Evolutionary conservation across 1,140 invertebrate genomes (phyloP), one percentile per base, ranked within the genome.

Genomic region (Aphis gossypii): DNA sequence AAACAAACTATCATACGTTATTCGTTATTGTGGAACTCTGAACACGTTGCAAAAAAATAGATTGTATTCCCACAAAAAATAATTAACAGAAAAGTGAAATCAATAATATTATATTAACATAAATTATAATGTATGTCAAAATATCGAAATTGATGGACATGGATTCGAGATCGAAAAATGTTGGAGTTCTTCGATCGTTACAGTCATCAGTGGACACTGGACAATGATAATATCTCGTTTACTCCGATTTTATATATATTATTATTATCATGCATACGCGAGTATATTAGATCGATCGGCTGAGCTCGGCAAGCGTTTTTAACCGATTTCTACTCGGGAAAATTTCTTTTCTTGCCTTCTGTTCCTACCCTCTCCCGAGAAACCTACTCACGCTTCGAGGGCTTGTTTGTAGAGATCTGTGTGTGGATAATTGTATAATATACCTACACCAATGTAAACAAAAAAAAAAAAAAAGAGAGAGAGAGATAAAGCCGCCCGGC

Each of bases 341-440:
- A 56, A 54, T 90, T 56, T 90, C 21, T 23, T 60, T 25, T 41
- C 23, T 60, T 4, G 30, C 5, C n/a, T 18, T 76, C 11, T 18
- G 2, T 76, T n/a, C n/a, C 56, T 20, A 51, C 23, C 48, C 38
- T 11, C 54, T 11, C 20, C 18, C 21, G 25, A 25, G 54, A 60
- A 60, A 88, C 30, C 44, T 30, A 30, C 44, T 38, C 20, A 4
- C 20, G 21, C 68, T n/a, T 51, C n/a, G 1, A 68, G 46, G 90
- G 41, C 44, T 92, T 44, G n/a, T 92, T 92, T 92, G n/a, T 30
- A 5, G 35, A 84, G 46, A 84, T 92, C 51, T 38, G 92, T 86
- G 86, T 51, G 82, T 86, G 92, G 92, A 93, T 84, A 44, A 93
- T 86, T 93, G n/a, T 48, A 86, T 93, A 93, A 76, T n/a, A 68